Conservation (phyloP, 2,113 vertebrate species). For the Oxyruncus cristatus region DNA sequence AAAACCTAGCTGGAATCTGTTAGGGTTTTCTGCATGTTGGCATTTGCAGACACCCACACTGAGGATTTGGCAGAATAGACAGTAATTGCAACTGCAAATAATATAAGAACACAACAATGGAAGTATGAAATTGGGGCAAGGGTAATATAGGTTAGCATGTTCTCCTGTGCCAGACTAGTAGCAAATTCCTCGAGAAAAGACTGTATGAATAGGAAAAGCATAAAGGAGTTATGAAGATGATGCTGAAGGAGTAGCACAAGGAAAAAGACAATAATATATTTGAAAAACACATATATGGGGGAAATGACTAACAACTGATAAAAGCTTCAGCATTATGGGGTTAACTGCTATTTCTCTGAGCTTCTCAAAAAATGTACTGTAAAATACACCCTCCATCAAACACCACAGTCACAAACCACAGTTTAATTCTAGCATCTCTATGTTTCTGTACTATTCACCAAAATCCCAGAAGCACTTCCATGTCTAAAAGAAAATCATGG, state of each 20-base stretch:
- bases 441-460: background rate
- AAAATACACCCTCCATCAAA: background rate
- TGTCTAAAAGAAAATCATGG: background rate
- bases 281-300: background rate
- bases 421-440: background rate
- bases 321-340: background rate
- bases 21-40: background rate
- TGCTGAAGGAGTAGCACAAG: background rate
- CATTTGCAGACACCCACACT: background rate
- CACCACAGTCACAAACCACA: background rate
- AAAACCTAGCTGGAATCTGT: background rate
- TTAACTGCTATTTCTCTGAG: background rate
- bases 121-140: background rate
- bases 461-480: background rate
- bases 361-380: background rate
- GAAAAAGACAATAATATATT: background rate
- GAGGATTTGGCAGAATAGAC: background rate
- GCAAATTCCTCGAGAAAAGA: background rate
- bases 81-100: background rate
- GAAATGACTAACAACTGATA: background rate
- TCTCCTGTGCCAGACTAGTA: background rate
- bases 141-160: background rate
- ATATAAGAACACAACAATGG: background rate
- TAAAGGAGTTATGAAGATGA: background rate
- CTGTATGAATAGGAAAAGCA: background rate